Base-by-base conservation (phyloP, 2,113 vertebrate species). In the Nibea albiflora region DNA sequence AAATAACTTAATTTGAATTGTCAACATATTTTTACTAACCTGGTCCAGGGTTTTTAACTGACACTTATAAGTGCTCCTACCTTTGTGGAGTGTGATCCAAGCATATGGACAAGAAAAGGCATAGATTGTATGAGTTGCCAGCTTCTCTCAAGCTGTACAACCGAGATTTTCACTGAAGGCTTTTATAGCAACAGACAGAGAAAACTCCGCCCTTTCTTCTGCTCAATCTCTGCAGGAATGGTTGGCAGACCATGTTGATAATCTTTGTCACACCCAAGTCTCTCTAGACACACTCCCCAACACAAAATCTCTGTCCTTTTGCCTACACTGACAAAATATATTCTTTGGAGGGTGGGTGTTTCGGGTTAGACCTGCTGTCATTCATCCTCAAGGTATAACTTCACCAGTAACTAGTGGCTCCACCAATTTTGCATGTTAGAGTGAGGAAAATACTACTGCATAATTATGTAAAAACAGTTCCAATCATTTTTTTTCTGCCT, bases 91-190 rank as follows among this genome's bases (percentile, higher is more conserved):
- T 66, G 73, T 79, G 50, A 72, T 78, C 44, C 82, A 75, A 85
- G 83, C 92, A 94, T 94, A 70, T 80, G 86, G 88, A 80, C 52
- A 17, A 47, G 49, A 80, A 61, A 67, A 64, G 54, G 22, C 9
- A 0, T 22, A 17, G 35, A 24, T 9, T 73, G 35, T 6, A 63
- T 26, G 0, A 4, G 7, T 53, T 85, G 17, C 53, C 79, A 74
- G 50, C 28, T 74, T 47, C 16, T 72, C 20, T 47, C 0, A 0
- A 80, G 54, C 69, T 76, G 54, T 3, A 26, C 19, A 4, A 5
- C 22, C 3, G 0, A 35, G 2, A 54, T 39, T 46, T 76, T 28
- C 19, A 17, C 42, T n/a, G 16, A 53, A 12, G n/a, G 20, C 54
- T 81, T 91, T 80, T 92, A 92, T 90, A 87, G 73, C 28, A 3